Base-by-base conservation (phyloP, 2,797 vertebrate genomes). In the Neosilurus mollespiculum region DNA sequence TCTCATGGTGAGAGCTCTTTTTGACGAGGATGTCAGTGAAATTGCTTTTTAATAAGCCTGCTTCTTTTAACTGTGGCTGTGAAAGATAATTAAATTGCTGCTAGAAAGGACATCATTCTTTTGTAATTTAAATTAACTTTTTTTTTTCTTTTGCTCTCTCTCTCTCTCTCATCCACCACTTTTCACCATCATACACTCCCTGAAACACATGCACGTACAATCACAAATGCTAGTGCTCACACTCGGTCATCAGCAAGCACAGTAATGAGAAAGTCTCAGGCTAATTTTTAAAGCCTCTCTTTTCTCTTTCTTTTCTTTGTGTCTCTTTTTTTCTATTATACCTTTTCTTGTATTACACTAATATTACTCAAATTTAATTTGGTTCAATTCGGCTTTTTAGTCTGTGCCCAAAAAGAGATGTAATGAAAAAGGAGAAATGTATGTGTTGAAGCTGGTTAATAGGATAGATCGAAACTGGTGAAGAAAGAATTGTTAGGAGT, bases 61-160 rank as follows among this genome's bases (percentile, higher is more conserved):
- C 92, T 93, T 92, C 92, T 93, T 95, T 94, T 93, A 94, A 94
- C 89, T 93, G 92, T 90, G 86, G 91, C 92, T 92, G 88, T 93
- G 91, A 90, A 93, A 94, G 93, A 95, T 95, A 95, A 95, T 95
- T 95, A 93, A 94, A 93, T 94, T 93, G 93, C 90, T 92, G 92
- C 89, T 91, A 91, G 92, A 95, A 94, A 93, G 93, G 90, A 94
- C 90, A 83, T 90, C 91, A 92, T 95, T 94, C 94, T 95, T 95
- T 95, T 95, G 94, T 95, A 94, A 95, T 95, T 96, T 94, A 95
- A 95, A 95, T 95, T 91, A 94, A 93, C 89, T 84, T 90, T 92
- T 92, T 91, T 91, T 2, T 11, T 14, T 75, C 53, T 75, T 15
- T 80, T 79, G 85, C 88, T 90, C 88, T 90, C 86, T 88, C 78